Evolutionary conservation across 2,888 invertebrate genomes (phyloP).

Genomic region (Polyommatus icarus): DNA sequence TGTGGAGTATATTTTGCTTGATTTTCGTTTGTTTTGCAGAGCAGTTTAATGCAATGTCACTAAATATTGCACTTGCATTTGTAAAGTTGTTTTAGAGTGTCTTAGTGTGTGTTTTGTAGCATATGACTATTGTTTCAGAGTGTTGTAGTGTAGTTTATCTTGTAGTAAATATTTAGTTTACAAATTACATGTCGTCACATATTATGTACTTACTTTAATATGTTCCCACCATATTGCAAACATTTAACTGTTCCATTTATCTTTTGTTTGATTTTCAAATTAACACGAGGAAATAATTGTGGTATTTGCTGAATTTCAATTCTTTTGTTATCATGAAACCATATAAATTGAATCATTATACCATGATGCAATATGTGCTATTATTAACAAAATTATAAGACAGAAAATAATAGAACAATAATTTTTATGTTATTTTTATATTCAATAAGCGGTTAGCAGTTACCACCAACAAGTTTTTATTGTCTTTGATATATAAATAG

Average conservation of each 20-base stretch:
- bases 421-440: neutral
- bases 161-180: neutral
- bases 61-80: conserved; percentile 16
- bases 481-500: neutral
- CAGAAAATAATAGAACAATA: neutral
- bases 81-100: conserved; percentile 1
- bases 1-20: conserved; percentile 54
- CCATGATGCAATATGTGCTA: neutral
- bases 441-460: neutral
- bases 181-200: neutral
- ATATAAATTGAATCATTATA: neutral
- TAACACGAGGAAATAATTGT: neutral
- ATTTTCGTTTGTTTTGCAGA: conserved; percentile 46
- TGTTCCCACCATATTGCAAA: neutral
- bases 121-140: neutral
- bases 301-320: too few species aligned
- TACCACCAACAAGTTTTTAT: neutral
- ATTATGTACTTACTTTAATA: too few species aligned
- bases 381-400: neutral
- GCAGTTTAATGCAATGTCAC: conserved; percentile 4
- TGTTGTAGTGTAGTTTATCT: conserved; percentile 6
- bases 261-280: neutral
- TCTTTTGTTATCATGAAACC: too few species aligned
- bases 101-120: neutral
- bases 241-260: neutral